Percentiles rank a stretch among this genome's conserved stretches.
These are phyloP conservation scores for Atta colombica DNA, from an alignment of 1,140 invertebrate species.

Conservation along the genomic window DNA sequence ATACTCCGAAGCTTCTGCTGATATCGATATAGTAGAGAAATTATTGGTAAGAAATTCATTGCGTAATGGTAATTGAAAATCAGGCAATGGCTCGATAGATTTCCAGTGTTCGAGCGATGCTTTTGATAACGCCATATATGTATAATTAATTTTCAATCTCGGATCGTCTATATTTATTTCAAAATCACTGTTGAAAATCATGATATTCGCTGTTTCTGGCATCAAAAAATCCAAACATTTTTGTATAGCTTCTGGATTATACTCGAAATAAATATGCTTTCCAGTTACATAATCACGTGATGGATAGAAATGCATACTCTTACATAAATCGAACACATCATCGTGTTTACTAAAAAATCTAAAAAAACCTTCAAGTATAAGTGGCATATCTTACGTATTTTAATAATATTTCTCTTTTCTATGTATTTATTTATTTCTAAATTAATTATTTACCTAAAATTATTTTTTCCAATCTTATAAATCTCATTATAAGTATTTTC, in stretches of 20 bases:
- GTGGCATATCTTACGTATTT: neutral
- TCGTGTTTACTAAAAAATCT: conserved; percentile 87
- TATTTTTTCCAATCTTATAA: conserved; percentile 89
- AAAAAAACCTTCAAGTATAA: conserved; percentile 51
- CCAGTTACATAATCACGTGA: conserved; percentile 93
- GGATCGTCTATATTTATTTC: conserved; percentile 89
- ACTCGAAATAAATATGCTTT: conserved; percentile 92
- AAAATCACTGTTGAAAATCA: conserved; percentile 89
- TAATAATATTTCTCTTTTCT: neutral
- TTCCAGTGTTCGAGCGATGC: conserved; percentile 89
- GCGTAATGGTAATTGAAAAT: conserved; percentile 91
- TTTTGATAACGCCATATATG: conserved; percentile 86
- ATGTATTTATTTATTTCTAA: neutral
- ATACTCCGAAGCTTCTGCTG: conserved; percentile 83
- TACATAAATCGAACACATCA: conserved; percentile 92
- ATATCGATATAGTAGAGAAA: conserved; percentile 90
- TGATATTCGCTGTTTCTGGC: conserved; percentile 92
- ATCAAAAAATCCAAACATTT: conserved; percentile 89
- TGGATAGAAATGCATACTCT: conserved; percentile 93
- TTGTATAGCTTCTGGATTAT: conserved; percentile 91
- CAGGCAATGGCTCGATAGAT: conserved; percentile 85
- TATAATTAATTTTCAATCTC: conserved; percentile 91
- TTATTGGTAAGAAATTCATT: conserved; percentile 95
- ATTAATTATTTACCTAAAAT: conserved; percentile 85
- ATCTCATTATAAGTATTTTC: conserved; percentile 92